These are phyloP conservation scores for Ictidomys tridecemlineatus DNA, from an alignment of 2,113 vertebrate species.

Conservation along the genomic window DNA sequence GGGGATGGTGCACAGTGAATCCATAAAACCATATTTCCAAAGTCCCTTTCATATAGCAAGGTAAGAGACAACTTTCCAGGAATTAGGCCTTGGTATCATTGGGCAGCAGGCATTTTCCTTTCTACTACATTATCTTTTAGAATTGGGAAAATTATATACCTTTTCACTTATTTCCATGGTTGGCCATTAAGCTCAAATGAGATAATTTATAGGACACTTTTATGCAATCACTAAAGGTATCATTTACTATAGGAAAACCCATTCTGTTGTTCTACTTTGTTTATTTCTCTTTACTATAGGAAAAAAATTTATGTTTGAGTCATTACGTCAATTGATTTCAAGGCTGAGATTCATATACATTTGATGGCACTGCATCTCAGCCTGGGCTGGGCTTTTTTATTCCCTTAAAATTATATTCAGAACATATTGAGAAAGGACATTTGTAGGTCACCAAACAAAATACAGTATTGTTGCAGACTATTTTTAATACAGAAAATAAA, in stretches of 20 bases:
- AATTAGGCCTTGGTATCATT: neutral
- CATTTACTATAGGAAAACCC: neutral
- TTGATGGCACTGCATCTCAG: neutral
- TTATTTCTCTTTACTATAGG: constrained; percentile 12
- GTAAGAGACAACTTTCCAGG: neutral
- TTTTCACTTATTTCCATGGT: neutral
- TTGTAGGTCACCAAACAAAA: neutral
- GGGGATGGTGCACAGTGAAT: too few species aligned
- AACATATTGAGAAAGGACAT: constrained; percentile 20
- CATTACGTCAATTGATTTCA: constrained; percentile 51
- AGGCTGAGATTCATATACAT: neutral
- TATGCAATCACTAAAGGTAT: neutral
- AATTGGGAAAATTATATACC: neutral
- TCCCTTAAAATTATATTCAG: constrained; percentile 1
- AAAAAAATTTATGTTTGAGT: neutral
- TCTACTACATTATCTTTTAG: neutral
- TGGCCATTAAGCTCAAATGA: neutral
- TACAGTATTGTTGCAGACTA: neutral
- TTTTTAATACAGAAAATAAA: constrained; percentile 30
- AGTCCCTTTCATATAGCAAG: neutral
- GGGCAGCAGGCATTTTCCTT: neutral
- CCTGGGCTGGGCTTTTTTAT: neutral
- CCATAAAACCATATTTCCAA: neutral
- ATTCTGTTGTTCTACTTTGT: neutral
- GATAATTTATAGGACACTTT: neutral